Percentiles rank a stretch among this genome's conserved stretches.
Conservation (phyloP, 2,888 invertebrate species). For the Adelphocoris suturalis region DNA sequence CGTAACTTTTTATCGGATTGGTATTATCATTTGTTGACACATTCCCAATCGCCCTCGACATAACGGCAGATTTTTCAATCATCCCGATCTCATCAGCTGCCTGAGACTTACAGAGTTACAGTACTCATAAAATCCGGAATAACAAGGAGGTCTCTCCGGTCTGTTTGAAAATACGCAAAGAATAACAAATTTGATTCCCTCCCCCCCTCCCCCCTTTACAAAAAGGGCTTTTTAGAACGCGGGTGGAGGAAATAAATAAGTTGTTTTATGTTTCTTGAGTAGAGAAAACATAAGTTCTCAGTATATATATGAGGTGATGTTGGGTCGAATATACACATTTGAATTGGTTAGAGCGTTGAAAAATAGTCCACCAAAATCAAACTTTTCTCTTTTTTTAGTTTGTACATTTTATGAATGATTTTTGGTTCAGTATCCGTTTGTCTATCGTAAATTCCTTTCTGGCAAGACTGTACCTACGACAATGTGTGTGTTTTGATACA, state of each 20-base stretch:
- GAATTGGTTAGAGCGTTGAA: no score
- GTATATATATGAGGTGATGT: no score
- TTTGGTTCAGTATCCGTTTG: no score
- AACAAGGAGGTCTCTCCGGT: conserved; percentile 11
- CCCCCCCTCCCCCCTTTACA: background rate
- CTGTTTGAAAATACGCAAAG: no score
- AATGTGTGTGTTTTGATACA: no score
- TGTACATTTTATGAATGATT: no score
- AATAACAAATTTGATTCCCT: no score
- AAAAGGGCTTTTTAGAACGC: background rate
- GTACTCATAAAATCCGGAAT: background rate
- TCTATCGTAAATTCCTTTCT: no score
- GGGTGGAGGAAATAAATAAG: background rate
- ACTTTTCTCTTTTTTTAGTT: no score
- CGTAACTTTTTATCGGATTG: background rate
- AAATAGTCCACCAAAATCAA: no score
- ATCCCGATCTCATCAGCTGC: background rate
- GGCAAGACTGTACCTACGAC: no score
- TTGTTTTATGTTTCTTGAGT: background rate
- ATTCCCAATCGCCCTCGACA: background rate
- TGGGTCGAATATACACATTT: no score
- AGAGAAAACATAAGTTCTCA: background rate
- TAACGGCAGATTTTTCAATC: background rate
- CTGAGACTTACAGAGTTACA: background rate
- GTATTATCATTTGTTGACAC: background rate